phyloP scores from a whole-genome alignment of 2,113 vertebrate genomes.

The Phrynocephalus versicolor region DNA sequence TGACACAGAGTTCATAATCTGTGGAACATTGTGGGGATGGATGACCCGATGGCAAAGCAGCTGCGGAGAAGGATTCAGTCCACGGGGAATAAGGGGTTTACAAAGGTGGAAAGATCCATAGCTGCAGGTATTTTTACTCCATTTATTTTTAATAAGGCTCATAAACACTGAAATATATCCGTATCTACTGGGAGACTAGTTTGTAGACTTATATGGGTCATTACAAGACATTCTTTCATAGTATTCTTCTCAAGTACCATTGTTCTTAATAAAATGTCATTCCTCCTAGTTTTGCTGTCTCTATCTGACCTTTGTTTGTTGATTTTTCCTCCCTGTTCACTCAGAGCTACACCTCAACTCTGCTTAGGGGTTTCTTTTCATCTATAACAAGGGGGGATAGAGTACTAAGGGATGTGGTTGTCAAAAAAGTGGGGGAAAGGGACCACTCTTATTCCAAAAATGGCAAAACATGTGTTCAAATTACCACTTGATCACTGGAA shows the following conservation, averaged over 20 bases:
- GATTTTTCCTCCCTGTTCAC: neutral
- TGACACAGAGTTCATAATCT: constrained; percentile 32
- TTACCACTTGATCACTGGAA: too few species aligned
- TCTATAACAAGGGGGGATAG: neutral
- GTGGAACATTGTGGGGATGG: constrained; percentile 18
- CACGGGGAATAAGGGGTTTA: constrained; percentile 12
- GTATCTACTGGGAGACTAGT: constrained; percentile 23
- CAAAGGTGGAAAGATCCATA: constrained; percentile 24
- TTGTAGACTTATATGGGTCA: constrained; percentile 30
- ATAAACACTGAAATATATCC: constrained; percentile 32
- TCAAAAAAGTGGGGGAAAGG: too few species aligned
- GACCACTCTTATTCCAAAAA: too few species aligned
- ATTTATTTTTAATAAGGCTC: constrained; percentile 40
- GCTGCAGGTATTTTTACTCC: constrained; percentile 37
- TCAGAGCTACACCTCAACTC: neutral
- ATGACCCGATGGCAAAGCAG: constrained; percentile 23
- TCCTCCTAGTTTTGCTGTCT: neutral
- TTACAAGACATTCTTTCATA: constrained; percentile 25
- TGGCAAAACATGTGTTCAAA: neutral
- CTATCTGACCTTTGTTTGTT: neutral
- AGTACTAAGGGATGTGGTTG: neutral
- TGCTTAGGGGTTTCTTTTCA: neutral
- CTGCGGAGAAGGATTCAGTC: constrained; percentile 20
- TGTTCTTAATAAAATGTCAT: constrained; percentile 28
- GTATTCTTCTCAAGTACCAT: constrained; percentile 29